These are phyloP conservation scores for Muscidifurax raptorellus DNA, from an alignment of 1,140 invertebrate species.

Conservation along the genomic window DNA sequence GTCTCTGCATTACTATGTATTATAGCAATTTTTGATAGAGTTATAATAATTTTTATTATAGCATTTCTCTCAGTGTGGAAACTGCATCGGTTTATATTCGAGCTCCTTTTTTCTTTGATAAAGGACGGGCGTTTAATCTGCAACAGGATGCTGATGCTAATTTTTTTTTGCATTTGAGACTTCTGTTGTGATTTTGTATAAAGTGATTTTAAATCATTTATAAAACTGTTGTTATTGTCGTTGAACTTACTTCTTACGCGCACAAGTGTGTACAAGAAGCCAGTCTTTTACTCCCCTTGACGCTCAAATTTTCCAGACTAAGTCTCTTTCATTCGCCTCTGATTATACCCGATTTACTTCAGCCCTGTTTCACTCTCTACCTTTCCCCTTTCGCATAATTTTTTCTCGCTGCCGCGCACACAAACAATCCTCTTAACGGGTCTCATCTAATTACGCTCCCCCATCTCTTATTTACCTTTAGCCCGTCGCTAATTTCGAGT, in stretches of 20 bases:
- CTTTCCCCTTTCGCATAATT: neutral
- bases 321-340: neutral
- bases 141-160: neutral
- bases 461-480: neutral
- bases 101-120: neutral
- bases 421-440: constrained; percentile 27
- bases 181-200: too few relatives aligned
- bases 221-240: too few relatives aligned
- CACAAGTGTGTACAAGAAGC: too few relatives aligned
- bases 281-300: neutral
- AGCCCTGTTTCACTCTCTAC: neutral
- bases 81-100: neutral
- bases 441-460: neutral
- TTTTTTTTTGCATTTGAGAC: neutral
- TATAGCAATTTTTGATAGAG: too few relatives aligned
- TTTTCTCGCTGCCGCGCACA: neutral
- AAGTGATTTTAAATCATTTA: too few relatives aligned
- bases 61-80: too few relatives aligned
- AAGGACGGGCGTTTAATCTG: neutral
- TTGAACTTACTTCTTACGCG: too few relatives aligned
- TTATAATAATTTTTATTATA: too few relatives aligned
- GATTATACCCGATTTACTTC: constrained; percentile 10
- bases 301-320: neutral
- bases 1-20: too few relatives aligned
- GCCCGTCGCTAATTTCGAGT: constrained; percentile 1